Base-by-base conservation (phyloP, 92 coral and sea anemone genomes). In the Zoanthus sansibaricus region DNA sequence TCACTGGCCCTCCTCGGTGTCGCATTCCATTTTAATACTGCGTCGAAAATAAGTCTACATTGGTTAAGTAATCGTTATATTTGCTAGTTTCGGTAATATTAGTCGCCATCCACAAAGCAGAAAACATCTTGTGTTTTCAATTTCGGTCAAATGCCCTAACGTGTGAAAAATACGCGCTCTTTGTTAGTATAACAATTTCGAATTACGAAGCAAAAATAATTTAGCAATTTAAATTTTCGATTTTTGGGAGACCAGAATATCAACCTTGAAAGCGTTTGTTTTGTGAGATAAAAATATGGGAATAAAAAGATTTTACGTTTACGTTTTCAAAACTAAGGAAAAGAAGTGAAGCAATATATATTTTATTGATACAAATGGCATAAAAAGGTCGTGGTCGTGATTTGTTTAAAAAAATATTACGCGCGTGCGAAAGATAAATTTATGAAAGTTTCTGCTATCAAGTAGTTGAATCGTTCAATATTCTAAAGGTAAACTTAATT, bases 181-280 rank as follows among this genome's bases (percentile, higher is more conserved):
- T 16, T 15, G 5, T 30, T 15, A 72, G 1, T 66, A 80, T 59
- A 80, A 80, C 55, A 3, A 49, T 1, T 11, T 37, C 2, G 42
- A 2, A 37, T 37, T 4, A 37, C 42, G 42, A 49, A 78, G 72
- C 10, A 31, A 9, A 9, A 69, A 80, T 17, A 31, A 66, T 64
- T 80, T 80, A 66, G 85, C 85, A 80, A 80, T 80, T 66, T 66
- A 64, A 80, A 80, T 80, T 80, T 80, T 46, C 52, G 75, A 64
- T 80, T 62, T 80, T 46, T 25, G 75, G 42, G 58, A 46, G 74
- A 74, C 61, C 56, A 20, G 58, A 4, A 4, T 9, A 58, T 33
- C 82, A 37, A 76, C 37, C 67, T 11, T 42, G 51, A 1, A 7
- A 46, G 16, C 46, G 9, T 67, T 20, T 30, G 32, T 7, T 67